Conservation (phyloP, 2,888 invertebrate genomes). For the Lepetodrilus schrolli region DNA sequence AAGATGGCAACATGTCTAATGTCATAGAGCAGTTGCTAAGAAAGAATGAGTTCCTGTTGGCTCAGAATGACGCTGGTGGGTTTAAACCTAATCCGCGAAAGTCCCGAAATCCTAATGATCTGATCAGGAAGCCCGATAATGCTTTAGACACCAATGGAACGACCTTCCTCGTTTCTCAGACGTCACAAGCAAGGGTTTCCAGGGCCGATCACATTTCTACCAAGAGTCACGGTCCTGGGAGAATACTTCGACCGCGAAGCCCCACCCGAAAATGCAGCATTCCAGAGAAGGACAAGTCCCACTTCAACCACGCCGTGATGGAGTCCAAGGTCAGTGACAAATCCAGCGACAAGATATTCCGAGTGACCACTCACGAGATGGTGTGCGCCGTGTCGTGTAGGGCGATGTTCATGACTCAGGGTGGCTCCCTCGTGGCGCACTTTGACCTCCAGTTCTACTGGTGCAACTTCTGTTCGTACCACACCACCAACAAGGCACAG, state of each 20-base stretch:
- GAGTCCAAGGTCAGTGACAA: slow-evolving; percentile 49
- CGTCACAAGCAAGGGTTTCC: slow-evolving; percentile 26
- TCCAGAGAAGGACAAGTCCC: slow-evolving; percentile 44
- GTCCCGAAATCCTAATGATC: slow-evolving; percentile 32
- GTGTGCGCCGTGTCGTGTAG: slow-evolving; percentile 62
- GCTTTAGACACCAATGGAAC: not conserved
- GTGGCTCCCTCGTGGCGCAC: slow-evolving; percentile 49
- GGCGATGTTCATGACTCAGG: slow-evolving; percentile 46
- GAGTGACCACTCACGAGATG: slow-evolving; percentile 52
- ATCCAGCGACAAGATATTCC: slow-evolving; percentile 43
- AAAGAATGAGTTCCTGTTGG: slow-evolving; percentile 53
- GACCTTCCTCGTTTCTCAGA: slow-evolving; percentile 26
- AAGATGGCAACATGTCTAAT: slow-evolving; percentile 28
- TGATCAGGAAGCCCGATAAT: slow-evolving; percentile 1
- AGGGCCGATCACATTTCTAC: not conserved
- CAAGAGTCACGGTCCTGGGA: slow-evolving; percentile 28
- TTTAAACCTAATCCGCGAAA: slow-evolving; percentile 47
- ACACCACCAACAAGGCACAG: slow-evolving; percentile 50
- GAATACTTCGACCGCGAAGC: slow-evolving; percentile 48
- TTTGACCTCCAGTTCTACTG: slow-evolving; percentile 59
- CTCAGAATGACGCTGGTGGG: slow-evolving; percentile 51
- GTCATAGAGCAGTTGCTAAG: slow-evolving; percentile 56
- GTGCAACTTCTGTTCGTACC: slow-evolving; percentile 67
- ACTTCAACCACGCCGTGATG: slow-evolving; percentile 51
- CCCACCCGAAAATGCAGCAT: slow-evolving; percentile 49